Evolutionary conservation across 2,888 invertebrate species (phyloP).

Genomic region (Epirrhoe tristata): DNA sequence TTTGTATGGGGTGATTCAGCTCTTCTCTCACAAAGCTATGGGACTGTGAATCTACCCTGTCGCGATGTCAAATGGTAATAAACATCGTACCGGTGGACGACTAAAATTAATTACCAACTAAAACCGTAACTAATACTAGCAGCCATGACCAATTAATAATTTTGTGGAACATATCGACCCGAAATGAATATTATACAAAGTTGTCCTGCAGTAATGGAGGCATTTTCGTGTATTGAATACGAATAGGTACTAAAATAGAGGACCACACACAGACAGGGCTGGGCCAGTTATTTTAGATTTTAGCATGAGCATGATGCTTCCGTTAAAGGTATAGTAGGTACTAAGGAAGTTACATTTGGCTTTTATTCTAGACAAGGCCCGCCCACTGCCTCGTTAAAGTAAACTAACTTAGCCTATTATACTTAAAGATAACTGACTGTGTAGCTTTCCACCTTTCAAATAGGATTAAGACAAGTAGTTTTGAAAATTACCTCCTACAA

Average conservation of each 20-base stretch:
- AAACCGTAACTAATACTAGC: conserved; percentile 32
- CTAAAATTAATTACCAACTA: conserved; percentile 35
- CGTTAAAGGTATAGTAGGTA: too few species aligned
- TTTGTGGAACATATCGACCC: conserved; percentile 31
- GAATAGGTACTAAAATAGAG: conserved; percentile 46
- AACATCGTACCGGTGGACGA: conserved; percentile 43
- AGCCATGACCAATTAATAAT: conserved; percentile 38
- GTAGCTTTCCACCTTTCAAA: too few species aligned
- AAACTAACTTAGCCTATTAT: too few species aligned
- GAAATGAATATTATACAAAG: conserved; percentile 26
- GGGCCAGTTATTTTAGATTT: not conserved
- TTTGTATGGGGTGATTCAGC: conserved; percentile 11
- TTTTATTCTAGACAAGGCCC: too few species aligned
- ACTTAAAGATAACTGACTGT: too few species aligned
- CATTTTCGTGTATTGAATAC: conserved; percentile 50
- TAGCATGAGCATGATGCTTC: too few species aligned
- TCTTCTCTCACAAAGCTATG: not conserved
- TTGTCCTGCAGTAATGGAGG: conserved; percentile 35
- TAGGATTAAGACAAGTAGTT: too few species aligned
- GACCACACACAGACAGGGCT: conserved; percentile 47
- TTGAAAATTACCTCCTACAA: too few species aligned
- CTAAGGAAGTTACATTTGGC: too few species aligned
- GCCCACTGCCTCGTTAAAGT: too few species aligned
- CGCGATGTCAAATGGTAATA: conserved; percentile 52
- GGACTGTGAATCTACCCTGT: conserved; percentile 47